Evolutionary conservation across 2,888 invertebrate genomes (phyloP).

Genomic region (Eudemis profundana): DNA sequence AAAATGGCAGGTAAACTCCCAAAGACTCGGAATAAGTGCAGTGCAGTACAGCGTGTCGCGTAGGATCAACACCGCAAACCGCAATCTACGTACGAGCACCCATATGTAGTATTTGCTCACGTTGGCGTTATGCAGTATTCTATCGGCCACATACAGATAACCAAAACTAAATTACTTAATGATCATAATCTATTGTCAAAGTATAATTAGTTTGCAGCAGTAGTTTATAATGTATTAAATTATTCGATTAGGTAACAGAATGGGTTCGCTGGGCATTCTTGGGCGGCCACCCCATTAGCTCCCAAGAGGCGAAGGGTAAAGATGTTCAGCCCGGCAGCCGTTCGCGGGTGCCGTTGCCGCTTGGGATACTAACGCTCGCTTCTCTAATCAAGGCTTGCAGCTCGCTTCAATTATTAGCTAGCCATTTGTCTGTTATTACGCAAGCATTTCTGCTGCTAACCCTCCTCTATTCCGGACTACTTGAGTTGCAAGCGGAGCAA

Average conservation of each 20-base stretch:
- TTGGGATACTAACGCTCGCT: conserved; percentile 11
- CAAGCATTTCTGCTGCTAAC: conserved; percentile 41
- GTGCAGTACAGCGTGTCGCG: too few relatives aligned
- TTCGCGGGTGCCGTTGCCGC: background rate
- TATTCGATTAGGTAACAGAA: background rate
- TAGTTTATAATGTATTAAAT: conserved; percentile 1
- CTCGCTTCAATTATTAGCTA: conserved; percentile 43
- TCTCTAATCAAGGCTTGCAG: conserved; percentile 36
- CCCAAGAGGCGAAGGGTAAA: conserved; percentile 3
- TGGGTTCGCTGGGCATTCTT: background rate
- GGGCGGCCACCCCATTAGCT: background rate
- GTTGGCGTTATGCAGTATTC: too few relatives aligned
- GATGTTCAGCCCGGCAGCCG: background rate
- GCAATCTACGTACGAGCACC: too few relatives aligned
- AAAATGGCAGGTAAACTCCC: too few relatives aligned
- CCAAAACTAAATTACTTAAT: too few relatives aligned
- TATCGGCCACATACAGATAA: background rate
- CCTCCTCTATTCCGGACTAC: conserved; percentile 37
- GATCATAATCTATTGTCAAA: conserved; percentile 22
- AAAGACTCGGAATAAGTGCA: too few relatives aligned
- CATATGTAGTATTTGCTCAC: too few relatives aligned
- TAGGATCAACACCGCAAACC: too few relatives aligned
- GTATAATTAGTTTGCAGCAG: conserved; percentile 3
- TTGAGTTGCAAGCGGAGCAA: conserved; percentile 43
- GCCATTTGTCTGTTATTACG: conserved; percentile 42